phyloP scores from a whole-genome alignment of 2,113 vertebrate species.

The Entelurus aequoreus region DNA sequence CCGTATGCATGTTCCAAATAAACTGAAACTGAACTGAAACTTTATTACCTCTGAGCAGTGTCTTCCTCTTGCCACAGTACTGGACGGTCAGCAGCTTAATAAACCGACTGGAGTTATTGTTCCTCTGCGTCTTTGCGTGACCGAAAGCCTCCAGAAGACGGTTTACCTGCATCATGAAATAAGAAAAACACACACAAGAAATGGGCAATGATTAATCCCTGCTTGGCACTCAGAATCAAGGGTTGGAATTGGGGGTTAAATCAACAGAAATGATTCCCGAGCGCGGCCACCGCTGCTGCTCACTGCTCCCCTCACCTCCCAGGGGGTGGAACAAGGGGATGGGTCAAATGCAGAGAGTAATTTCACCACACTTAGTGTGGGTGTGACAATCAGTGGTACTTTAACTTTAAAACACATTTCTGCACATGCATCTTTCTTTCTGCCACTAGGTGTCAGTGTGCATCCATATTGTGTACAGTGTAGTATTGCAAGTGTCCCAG shows the following conservation, averaged over 20 bases:
- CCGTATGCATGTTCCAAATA: no score
- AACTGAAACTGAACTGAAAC: background rate
- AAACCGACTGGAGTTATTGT: conserved; percentile 82
- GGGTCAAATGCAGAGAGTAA: no score
- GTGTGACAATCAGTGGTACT: no score
- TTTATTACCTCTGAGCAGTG: conserved; percentile 76
- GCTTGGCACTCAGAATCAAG: no score
- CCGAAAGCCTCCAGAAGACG: conserved; percentile 88
- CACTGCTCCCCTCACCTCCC: no score
- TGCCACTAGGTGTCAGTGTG: conserved; percentile 56
- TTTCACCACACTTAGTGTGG: no score
- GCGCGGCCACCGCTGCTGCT: no score
- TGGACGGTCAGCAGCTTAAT: conserved; percentile 86
- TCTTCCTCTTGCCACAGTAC: conserved; percentile 81
- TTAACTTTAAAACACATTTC: background rate
- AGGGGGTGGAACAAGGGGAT: no score
- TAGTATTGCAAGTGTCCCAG: conserved; percentile 7
- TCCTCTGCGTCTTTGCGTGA: conserved; percentile 85
- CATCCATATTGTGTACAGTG: conserved; percentile 2
- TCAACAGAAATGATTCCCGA: no score
- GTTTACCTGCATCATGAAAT: conserved; percentile 70
- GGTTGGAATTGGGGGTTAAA: no score
- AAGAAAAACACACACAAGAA: background rate
- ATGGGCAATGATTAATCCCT: no score
- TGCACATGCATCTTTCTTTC: background rate